Evolutionary conservation across 2,797 vertebrate genomes (phyloP), one percentile per base, ranked within the genome.

Genomic region (Melanotaenia pygmaea): DNA sequence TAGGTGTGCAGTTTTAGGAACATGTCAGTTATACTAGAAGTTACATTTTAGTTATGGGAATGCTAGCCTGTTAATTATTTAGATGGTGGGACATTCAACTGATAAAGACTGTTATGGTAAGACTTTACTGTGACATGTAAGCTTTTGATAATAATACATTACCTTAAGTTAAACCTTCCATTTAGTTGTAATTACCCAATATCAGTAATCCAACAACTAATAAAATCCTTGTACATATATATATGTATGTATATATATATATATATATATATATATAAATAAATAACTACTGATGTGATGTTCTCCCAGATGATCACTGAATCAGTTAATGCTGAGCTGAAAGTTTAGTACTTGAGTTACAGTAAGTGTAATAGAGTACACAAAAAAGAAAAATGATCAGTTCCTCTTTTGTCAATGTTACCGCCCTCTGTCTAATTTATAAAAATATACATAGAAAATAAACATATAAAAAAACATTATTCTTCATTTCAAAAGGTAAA

Each of bases 271-370:
- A n/a, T n/a, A n/a, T n/a, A n/a, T n/a, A n/a, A n/a, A 26, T 26
- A 1, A 26, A 26, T 26, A 26, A 26, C 26, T 26, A 26, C 26
- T 26, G 26, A 26, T 26, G 26, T 26, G 64, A 70, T 70, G 64
- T 70, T 85, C 47, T 74, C 50, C 38, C 57, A 35, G 54, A 59
- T 32, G 12, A 51, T n/a, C 38, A 2, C 20, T 26, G 8, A 79
- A 88, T 89, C 79, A 69, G 84, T 87, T 51, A 67, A 51, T 32
- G 68, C 5, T 87, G 79, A 72, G 80, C 74, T 89, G 90, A 84
- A 26, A 66, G 40, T 60, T 71, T 69, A 82, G 77, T 66, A 20
- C 37, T 66, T 43, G 24, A 47, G 11, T 61, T 26, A 26, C 26
- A 26, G 26, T 60, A 61, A 76, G 75, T 37, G 40, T 59, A 74